Conservation (phyloP, 2,113 vertebrate genomes). For the Pungitius pungitius region DNA sequence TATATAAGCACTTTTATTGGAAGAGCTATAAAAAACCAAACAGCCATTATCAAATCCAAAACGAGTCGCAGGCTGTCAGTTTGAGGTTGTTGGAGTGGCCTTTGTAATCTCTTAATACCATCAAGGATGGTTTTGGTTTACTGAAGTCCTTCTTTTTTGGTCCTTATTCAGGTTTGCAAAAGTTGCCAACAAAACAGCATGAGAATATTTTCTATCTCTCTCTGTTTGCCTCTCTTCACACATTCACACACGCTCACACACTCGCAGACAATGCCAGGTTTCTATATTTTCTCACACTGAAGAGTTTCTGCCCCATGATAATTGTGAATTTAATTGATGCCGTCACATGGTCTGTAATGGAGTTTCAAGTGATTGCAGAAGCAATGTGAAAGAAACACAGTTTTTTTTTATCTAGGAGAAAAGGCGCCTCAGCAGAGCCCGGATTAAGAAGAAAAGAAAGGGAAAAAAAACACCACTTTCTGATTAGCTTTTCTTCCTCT, state of each 20-base stretch:
- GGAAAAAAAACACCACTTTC: slow-evolving; percentile 33
- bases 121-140: slow-evolving; percentile 42
- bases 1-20: slow-evolving; percentile 28
- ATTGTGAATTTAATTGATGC: slow-evolving; percentile 81
- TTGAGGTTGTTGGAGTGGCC: not conserved
- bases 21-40: slow-evolving; percentile 11
- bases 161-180: slow-evolving; percentile 37
- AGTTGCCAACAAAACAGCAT: slow-evolving; percentile 42
- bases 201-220: slow-evolving; percentile 40
- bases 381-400: slow-evolving; percentile 62
- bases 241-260: slow-evolving; percentile 1
- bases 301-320: slow-evolving; percentile 66
- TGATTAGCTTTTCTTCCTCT: slow-evolving; percentile 65
- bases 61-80: slow-evolving; percentile 2
- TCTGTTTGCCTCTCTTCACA: not conserved
- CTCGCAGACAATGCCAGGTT: slow-evolving; percentile 42
- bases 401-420: slow-evolving; percentile 69
- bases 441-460: slow-evolving; percentile 56
- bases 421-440: slow-evolving; percentile 69
- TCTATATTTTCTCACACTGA: slow-evolving; percentile 65
- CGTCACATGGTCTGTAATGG: slow-evolving; percentile 75
- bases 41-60: slow-evolving; percentile 10
- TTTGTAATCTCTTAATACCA: slow-evolving; percentile 15
- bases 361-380: slow-evolving; percentile 76
- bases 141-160: slow-evolving; percentile 12